These are phyloP conservation scores for Oriolus oriolus DNA, from an alignment of 2,113 vertebrate species.

Conservation along the genomic window DNA sequence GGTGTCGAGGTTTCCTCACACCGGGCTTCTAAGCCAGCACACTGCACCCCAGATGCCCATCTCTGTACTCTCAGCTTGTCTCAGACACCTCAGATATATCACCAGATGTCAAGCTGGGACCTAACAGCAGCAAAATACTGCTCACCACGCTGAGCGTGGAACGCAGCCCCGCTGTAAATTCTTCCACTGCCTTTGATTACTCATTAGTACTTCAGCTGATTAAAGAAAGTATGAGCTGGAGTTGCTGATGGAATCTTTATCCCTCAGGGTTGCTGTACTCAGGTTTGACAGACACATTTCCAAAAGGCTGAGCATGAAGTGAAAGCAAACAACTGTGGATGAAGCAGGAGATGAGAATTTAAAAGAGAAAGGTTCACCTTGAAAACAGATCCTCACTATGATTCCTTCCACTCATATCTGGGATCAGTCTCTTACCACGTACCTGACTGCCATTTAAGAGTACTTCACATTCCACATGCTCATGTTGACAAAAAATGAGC, in stretches of 20 bases:
- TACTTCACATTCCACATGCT: not conserved
- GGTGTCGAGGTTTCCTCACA: not conserved
- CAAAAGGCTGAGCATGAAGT: not conserved
- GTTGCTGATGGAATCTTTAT: not conserved
- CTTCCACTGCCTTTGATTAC: not conserved
- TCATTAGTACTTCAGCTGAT: not conserved
- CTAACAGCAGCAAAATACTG: not conserved
- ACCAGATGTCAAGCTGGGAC: not conserved
- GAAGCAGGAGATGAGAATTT: not conserved
- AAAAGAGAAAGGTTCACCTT: not conserved
- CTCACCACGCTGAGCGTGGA: not conserved
- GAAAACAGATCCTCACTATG: not conserved
- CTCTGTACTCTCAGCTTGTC: not conserved
- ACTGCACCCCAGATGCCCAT: constrained; percentile 2
- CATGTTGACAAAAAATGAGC: not conserved
- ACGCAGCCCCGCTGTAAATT: not conserved
- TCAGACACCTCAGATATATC: not conserved
- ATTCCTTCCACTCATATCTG: not conserved
- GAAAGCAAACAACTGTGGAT: not conserved
- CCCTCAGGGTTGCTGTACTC: not conserved
- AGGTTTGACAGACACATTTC: not conserved
- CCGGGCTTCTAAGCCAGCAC: not conserved
- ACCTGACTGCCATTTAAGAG: not conserved
- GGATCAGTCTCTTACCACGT: not conserved
- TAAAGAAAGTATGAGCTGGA: not conserved